Conservation (phyloP, 1,140 invertebrate genomes). For the Sminthurinus signatus region DNA sequence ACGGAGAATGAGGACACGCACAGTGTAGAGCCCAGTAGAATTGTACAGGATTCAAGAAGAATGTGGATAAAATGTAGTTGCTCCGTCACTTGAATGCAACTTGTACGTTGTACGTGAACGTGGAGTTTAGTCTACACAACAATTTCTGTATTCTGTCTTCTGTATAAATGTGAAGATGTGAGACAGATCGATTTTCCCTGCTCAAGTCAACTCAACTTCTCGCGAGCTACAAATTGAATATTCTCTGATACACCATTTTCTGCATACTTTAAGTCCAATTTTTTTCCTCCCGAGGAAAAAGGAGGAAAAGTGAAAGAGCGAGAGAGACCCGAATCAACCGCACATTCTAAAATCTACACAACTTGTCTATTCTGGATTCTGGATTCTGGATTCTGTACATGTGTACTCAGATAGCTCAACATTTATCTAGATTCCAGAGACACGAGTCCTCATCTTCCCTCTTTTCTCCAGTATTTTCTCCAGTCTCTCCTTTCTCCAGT, state of each 20-base stretch:
- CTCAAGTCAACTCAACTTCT: not conserved
- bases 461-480: too few relatives aligned
- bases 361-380: not conserved
- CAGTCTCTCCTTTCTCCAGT: too few relatives aligned
- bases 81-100: too few relatives aligned
- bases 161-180: not conserved
- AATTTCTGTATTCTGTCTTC: too few relatives aligned
- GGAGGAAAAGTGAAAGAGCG: too few relatives aligned
- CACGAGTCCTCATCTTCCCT: too few relatives aligned
- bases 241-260: slow-evolving; percentile 23
- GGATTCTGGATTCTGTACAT: not conserved
- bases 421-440: not conserved
- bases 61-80: not conserved
- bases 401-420: not conserved
- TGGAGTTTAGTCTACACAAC: too few relatives aligned
- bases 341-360: not conserved
- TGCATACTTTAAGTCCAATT: slow-evolving; percentile 18
- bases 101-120: too few relatives aligned
- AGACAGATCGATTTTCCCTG: slow-evolving; percentile 14
- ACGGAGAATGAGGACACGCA: not conserved
- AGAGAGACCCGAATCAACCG: too few relatives aligned
- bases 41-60: too few relatives aligned
- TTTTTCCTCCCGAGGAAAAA: too few relatives aligned
- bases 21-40: too few relatives aligned
- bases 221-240: slow-evolving; percentile 20